Evolutionary conservation across 2,113 vertebrate species (phyloP).

Genomic region (Gopherus flavomarginatus): DNA sequence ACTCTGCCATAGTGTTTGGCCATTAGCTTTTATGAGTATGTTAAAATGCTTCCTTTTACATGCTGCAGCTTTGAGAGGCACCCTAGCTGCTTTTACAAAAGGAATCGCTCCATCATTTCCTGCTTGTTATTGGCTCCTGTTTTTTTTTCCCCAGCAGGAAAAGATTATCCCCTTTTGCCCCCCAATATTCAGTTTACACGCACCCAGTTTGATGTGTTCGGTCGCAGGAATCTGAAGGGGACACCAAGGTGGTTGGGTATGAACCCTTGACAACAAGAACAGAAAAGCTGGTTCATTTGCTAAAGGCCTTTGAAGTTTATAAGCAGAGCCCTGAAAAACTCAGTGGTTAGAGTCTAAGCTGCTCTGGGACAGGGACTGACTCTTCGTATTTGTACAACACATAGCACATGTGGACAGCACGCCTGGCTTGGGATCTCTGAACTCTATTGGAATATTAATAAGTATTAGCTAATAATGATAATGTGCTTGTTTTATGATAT

Average conservation of each 20-base stretch:
- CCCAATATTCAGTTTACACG: conserved; percentile 15
- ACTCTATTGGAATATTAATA: not conserved
- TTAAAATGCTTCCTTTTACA: not conserved
- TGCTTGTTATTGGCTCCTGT: not conserved
- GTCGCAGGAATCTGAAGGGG: conserved; percentile 12
- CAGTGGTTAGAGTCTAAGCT: not conserved
- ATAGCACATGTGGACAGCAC: not conserved
- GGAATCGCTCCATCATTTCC: not conserved
- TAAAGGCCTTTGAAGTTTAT: not conserved
- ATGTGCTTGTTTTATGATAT: not conserved
- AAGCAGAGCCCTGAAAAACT: not conserved
- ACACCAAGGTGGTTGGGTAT: not conserved
- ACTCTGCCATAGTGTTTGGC: not conserved
- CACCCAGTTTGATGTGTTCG: not conserved
- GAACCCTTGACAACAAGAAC: not conserved
- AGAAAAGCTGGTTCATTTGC: not conserved
- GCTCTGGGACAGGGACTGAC: not conserved
- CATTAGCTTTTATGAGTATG: not conserved
- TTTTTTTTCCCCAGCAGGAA: not conserved
- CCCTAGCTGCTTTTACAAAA: not conserved
- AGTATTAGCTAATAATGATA: conserved; percentile 47
- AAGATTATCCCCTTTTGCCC: not conserved
- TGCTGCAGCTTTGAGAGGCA: not conserved
- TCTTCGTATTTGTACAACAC: not conserved
- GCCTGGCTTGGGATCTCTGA: conserved; percentile 39